phyloP scores from a whole-genome alignment of 2,888 invertebrate species.

The Dynastes grantii region DNA sequence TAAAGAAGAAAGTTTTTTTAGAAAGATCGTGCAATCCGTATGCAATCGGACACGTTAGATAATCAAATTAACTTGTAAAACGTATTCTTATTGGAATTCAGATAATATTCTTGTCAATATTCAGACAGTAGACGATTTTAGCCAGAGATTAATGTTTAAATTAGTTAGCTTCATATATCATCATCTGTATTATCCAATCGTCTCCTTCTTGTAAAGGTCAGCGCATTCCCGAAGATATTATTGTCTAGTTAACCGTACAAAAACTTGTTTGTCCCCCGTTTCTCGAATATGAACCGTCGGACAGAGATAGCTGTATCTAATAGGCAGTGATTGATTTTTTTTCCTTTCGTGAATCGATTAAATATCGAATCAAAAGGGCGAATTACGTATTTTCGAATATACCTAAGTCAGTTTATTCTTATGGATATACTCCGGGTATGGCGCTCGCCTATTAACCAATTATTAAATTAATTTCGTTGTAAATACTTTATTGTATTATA shows the following conservation, averaged over 20 bases:
- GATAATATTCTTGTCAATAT: conserved; percentile 65
- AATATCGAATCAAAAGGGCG: conserved; percentile 52
- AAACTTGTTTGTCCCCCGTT: conserved; percentile 40
- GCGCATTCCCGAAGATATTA: conserved; percentile 54
- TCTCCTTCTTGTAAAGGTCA: conserved; percentile 60
- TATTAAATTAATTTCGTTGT: conserved; percentile 67
- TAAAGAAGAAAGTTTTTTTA: conserved; percentile 18
- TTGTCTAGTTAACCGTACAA: conserved; percentile 42
- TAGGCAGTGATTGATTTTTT: conserved; percentile 35
- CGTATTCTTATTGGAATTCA: conserved; percentile 63
- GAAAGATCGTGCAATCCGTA: conserved; percentile 35
- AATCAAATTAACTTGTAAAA: conserved; percentile 41
- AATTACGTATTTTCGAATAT: conserved; percentile 21
- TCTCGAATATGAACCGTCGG: conserved; percentile 3
- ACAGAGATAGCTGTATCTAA: conserved; percentile 48
- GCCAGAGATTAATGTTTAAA: conserved; percentile 64
- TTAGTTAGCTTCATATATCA: conserved; percentile 67
- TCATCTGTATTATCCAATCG: conserved; percentile 60
- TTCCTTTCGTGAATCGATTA: conserved; percentile 44
- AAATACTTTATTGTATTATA: conserved; percentile 70
- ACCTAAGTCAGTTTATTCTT: conserved; percentile 9
- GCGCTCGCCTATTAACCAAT: conserved; percentile 47
- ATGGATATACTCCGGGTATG: conserved; percentile 28
- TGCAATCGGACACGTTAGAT: conserved; percentile 42
- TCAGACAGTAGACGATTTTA: conserved; percentile 63